Evolutionary conservation across 2,888 invertebrate species (phyloP).

Genomic region (Acrobasis repandana): DNA sequence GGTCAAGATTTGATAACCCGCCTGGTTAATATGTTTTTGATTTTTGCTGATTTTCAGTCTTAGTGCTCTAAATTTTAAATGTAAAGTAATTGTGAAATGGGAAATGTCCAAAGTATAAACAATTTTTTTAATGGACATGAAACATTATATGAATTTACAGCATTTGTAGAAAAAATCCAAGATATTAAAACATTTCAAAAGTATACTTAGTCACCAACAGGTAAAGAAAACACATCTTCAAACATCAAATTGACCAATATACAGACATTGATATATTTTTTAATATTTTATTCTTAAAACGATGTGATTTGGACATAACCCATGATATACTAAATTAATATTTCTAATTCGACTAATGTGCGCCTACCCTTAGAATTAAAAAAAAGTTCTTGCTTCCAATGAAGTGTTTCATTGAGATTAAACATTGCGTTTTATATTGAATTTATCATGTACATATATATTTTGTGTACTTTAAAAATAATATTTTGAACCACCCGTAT

Average conservation of each 20-base stretch:
- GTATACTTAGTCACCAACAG: not conserved
- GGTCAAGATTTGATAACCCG: not conserved
- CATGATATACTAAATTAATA: conserved; percentile 32
- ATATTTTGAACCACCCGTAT: conserved; percentile 74
- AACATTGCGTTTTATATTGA: conserved; percentile 11
- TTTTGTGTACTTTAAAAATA: conserved; percentile 40
- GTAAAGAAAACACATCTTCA: not conserved
- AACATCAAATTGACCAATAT: conserved; percentile 2
- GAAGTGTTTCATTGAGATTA: conserved; percentile 14
- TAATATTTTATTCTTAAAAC: not conserved
- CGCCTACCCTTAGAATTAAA: conserved; percentile 39
- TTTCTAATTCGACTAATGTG: conserved; percentile 46
- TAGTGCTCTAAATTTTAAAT: conserved; percentile 72
- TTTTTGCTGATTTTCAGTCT: conserved; percentile 76
- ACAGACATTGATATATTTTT: not conserved
- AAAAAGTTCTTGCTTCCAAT: conserved; percentile 27
- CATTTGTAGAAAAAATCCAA: too few species aligned
- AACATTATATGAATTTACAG: too few species aligned
- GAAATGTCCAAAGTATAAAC: conserved; percentile 49
- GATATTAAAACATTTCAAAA: too few species aligned
- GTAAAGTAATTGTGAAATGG: conserved; percentile 48
- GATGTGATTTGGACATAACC: conserved; percentile 36
- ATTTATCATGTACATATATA: conserved; percentile 31
- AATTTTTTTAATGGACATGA: not conserved
- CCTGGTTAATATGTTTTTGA: conserved; percentile 15